These are phyloP conservation scores for Vesta saturnalis DNA, from an alignment of 2,888 invertebrate species.

Conservation along the genomic window DNA sequence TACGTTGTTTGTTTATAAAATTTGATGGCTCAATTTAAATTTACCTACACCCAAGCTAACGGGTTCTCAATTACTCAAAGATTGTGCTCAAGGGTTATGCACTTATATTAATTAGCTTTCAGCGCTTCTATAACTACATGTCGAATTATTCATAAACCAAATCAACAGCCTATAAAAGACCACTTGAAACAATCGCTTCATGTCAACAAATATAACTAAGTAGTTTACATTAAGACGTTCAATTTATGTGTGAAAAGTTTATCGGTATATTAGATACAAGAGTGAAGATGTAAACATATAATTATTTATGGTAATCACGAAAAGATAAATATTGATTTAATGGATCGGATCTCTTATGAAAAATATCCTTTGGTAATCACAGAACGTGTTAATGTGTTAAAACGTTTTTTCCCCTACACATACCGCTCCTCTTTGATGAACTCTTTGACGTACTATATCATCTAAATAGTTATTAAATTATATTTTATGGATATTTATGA, in stretches of 20 bases:
- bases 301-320: conserved; percentile 35
- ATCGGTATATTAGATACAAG: conserved; percentile 41
- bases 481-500: conserved; percentile 37
- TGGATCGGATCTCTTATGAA: conserved; percentile 26
- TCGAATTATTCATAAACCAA: conserved; percentile 15
- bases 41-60: background rate
- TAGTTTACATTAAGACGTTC: conserved; percentile 46
- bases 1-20: conserved; percentile 1
- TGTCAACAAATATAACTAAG: conserved; percentile 48
- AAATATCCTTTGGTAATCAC: conserved; percentile 16
- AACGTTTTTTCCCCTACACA: conserved; percentile 36
- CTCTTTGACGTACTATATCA: conserved; percentile 39
- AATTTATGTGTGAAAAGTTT: conserved; percentile 43
- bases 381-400: conserved; percentile 39
- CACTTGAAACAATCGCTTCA: conserved; percentile 35
- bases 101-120: conserved; percentile 1
- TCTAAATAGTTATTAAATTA: conserved; percentile 41
- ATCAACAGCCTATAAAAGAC: conserved; percentile 46
- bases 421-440: conserved; percentile 31
- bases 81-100: background rate
- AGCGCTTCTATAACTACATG: conserved; percentile 3
- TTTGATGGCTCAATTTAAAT: background rate
- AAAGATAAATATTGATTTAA: conserved; percentile 35
- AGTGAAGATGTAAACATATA: conserved; percentile 41
- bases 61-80: background rate